phyloP scores from a whole-genome alignment of 2,888 invertebrate genomes.

The Lycaena phlaeas region DNA sequence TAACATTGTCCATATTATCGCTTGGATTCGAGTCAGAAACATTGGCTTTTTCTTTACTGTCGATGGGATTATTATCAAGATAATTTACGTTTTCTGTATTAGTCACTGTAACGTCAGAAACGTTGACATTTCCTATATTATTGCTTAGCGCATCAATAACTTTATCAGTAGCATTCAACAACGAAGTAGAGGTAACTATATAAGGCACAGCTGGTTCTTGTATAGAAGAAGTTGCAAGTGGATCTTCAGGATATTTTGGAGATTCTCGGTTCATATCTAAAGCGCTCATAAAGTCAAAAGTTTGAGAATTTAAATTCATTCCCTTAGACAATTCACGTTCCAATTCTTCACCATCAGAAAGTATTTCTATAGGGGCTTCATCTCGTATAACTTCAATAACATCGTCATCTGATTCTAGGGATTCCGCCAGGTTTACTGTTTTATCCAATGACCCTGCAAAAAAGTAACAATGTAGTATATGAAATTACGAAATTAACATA shows the following conservation, averaged over 20 bases:
- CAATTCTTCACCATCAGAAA: conserved; percentile 57
- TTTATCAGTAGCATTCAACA: conserved; percentile 5
- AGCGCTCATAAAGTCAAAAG: conserved; percentile 5
- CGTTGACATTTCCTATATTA: conserved; percentile 7
- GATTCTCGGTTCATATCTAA: not conserved
- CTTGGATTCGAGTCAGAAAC: not conserved
- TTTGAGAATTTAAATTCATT: conserved; percentile 12
- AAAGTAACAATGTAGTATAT: not conserved
- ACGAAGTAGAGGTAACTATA: conserved; percentile 8
- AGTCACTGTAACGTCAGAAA: not conserved
- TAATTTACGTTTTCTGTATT: not conserved
- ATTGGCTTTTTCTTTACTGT: not conserved
- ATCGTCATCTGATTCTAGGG: conserved; percentile 52
- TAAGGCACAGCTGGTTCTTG: conserved; percentile 7
- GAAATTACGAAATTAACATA: too few species aligned
- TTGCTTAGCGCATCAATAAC: conserved; percentile 5
- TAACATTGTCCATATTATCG: conserved; percentile 2
- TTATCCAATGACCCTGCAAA: conserved; percentile 11
- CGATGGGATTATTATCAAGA: not conserved
- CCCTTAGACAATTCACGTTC: conserved; percentile 32
- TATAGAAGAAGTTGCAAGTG: conserved; percentile 1
- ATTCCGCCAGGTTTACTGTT: conserved; percentile 13
- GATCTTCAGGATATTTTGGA: not conserved
- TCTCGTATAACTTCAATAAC: conserved; percentile 61
- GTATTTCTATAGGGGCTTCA: conserved; percentile 58